Percentiles rank a stretch among this genome's conserved stretches.
These are phyloP conservation scores for Pelodiscus sinensis DNA, from an alignment of 2,113 vertebrate species.

Conservation along the genomic window DNA sequence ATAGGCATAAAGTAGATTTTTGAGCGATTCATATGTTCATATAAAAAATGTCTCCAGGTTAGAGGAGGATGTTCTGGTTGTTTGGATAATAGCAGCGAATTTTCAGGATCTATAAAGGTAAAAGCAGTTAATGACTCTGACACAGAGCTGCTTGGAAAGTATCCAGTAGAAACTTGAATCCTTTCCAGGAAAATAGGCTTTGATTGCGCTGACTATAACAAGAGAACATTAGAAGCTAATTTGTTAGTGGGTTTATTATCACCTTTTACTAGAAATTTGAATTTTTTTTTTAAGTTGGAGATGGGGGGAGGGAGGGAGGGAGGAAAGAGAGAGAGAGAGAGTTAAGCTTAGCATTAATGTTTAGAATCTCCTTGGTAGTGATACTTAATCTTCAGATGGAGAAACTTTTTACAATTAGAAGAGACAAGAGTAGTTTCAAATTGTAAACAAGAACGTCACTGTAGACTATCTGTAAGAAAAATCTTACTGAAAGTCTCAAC, in stretches of 20 bases:
- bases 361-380: constrained; percentile 19
- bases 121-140: constrained; percentile 37
- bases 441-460: background rate
- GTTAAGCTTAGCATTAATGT: constrained; percentile 41
- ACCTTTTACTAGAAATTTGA: constrained; percentile 59
- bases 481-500: background rate
- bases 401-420: background rate
- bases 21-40: constrained; percentile 34
- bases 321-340: background rate
- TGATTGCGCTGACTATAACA: constrained; percentile 63
- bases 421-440: background rate
- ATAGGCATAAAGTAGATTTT: background rate
- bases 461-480: background rate
- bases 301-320: background rate
- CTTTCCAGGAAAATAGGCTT: constrained; percentile 58
- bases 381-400: background rate
- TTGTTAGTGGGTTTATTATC: constrained; percentile 58
- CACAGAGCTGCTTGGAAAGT: constrained; percentile 50
- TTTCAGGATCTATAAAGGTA: constrained; percentile 8
- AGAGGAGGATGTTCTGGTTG: constrained; percentile 14
- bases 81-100: constrained; percentile 35
- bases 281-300: constrained; percentile 25
- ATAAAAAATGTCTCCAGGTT: constrained; percentile 16
- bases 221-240: constrained; percentile 62
- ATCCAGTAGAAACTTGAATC: constrained; percentile 51